A percentile compares a stretch with the other conserved stretches of the same genome.
Conservation (phyloP, 2,888 invertebrate genomes). For the Eristalinus aeneus region DNA sequence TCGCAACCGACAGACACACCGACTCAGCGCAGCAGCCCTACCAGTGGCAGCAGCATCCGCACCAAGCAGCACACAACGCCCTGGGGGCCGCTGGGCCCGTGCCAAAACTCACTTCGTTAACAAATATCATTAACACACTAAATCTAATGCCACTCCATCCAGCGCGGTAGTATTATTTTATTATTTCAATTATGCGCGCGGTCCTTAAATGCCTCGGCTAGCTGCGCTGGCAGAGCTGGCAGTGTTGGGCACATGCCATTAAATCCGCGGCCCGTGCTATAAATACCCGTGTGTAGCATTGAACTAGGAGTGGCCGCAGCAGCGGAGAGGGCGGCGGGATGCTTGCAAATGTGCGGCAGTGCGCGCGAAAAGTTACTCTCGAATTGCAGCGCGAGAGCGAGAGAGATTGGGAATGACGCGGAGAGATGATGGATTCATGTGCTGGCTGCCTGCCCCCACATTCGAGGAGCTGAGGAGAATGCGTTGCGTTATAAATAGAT, state of each 20-base stretch:
- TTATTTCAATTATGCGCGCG: slow-evolving; percentile 70
- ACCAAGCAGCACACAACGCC: slow-evolving; percentile 24
- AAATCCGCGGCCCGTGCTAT: slow-evolving; percentile 13
- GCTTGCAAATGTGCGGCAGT: background rate
- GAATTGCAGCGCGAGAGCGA: slow-evolving; percentile 43
- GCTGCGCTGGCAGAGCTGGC: background rate
- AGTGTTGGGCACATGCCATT: slow-evolving; percentile 54
- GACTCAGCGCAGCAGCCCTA: slow-evolving; percentile 33
- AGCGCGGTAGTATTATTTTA: slow-evolving; percentile 63
- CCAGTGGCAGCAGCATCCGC: slow-evolving; percentile 5
- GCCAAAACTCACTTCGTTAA: slow-evolving; percentile 69
- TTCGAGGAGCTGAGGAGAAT: slow-evolving; percentile 3
- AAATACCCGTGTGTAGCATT: slow-evolving; percentile 41
- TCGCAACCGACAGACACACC: slow-evolving; percentile 44
- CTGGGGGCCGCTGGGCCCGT: slow-evolving; percentile 64
- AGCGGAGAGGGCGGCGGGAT: background rate
- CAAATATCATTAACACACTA: slow-evolving; percentile 71
- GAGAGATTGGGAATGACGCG: slow-evolving; percentile 47
- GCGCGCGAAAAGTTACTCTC: slow-evolving; percentile 60
- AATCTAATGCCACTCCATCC: slow-evolving; percentile 63
- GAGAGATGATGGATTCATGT: slow-evolving; percentile 69
- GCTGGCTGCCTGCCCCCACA: background rate
- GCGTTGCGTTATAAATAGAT: slow-evolving; percentile 24
- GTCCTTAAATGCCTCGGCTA: slow-evolving; percentile 59
- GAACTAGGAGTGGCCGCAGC: slow-evolving; percentile 32